Percentiles rank a stretch among this genome's conserved stretches.
phyloP scores from a whole-genome alignment of 2,888 invertebrate species.

The Tetragnatha montana region DNA sequence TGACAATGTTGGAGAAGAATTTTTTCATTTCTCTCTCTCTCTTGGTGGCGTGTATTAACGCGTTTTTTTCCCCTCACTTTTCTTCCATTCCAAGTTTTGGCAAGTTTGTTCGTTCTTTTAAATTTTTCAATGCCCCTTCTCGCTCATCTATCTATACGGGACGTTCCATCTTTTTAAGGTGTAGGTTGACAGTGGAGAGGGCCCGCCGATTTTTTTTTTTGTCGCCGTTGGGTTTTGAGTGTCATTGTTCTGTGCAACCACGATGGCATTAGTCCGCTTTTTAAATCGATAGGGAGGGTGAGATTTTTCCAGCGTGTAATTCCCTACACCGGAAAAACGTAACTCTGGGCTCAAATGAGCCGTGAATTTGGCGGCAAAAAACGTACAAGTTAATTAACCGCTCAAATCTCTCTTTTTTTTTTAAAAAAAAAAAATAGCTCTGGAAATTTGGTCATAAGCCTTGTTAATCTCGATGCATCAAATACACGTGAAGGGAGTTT shows the following conservation, averaged over 20 bases:
- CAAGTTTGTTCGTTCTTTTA: background rate
- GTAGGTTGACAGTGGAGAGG: background rate
- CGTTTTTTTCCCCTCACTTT: background rate
- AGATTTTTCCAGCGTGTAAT: background rate
- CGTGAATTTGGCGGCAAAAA: background rate
- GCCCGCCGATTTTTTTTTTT: background rate
- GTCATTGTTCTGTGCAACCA: too few species aligned
- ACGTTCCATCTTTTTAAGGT: background rate
- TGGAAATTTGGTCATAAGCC: background rate
- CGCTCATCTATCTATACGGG: background rate
- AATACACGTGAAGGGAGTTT: too few species aligned
- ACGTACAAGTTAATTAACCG: background rate
- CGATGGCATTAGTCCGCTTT: too few species aligned
- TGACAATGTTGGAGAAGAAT: conserved; percentile 22
- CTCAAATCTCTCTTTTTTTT: background rate
- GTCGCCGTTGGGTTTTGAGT: too few species aligned
- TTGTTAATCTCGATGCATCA: too few species aligned
- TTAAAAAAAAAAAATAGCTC: background rate
- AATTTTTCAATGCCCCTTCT: background rate
- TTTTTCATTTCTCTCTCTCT: background rate
- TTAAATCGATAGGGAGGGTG: too few species aligned
- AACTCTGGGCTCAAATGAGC: background rate
- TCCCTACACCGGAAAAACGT: background rate
- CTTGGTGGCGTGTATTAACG: background rate
- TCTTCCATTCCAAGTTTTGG: background rate